Base-by-base conservation (phyloP, 2,113 vertebrate species). In the Neotragus moschatus region DNA sequence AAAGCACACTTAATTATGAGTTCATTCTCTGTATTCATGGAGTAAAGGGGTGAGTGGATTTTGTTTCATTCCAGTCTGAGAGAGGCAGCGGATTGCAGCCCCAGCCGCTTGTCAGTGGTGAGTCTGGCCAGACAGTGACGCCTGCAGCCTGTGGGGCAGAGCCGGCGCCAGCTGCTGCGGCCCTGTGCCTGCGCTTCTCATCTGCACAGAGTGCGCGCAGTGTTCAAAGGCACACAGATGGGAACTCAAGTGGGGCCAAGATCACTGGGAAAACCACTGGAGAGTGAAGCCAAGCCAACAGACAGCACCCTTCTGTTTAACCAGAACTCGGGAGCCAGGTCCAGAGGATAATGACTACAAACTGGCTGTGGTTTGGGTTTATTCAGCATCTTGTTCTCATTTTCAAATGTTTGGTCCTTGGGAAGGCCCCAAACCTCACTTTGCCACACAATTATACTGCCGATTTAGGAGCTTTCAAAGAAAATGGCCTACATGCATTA, bases 231-330 rank as follows among this genome's bases (percentile, higher is more conserved):
- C 19, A 28, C 92, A 86, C 77, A 58, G 80, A 82, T 73, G 56
- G 95, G 97, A 61, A 92, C 90, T 45, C n/a, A 80, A 17, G 51
- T 60, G 58, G 49, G 86, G 88, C n/a, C 94, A 81, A 4, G 55
- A 28, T 86, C 82, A 7, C 25, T 36, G 2, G 3, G 55, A 36
- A 91, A 58, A n/a, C 92, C 77, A 33, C 39, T 0, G 0, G 39
- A 91, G 92, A 98, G 96, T 81, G 84, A 97, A 96, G 87, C 79
- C 49, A n/a, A 19, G 82, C 88, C 96, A 92, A 91, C 92, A 96
- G 84, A 95, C 97, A 97, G 97, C 7, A 0, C 39, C 47, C 36
- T 93, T 95, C 80, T 97, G 85, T 96, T 89, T 97, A 95, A 97
- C 93, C 79, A 92, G 95, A 90, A 84, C 63, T 7, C 81, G 79